Evolutionary conservation across 2,797 vertebrate genomes (phyloP).

Genomic region (Podarcis siculus): DNA sequence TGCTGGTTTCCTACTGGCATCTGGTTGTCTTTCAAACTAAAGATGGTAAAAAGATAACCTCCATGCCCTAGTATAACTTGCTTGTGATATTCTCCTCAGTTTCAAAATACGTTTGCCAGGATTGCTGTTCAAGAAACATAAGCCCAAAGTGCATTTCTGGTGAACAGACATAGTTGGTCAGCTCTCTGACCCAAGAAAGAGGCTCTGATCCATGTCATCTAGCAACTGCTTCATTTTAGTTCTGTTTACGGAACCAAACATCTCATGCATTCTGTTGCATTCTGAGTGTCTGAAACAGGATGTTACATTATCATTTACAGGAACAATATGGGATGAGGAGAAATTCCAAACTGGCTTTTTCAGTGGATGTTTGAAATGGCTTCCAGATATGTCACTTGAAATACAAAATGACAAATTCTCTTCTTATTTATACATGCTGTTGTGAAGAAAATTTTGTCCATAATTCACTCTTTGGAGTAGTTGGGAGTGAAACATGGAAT

Average conservation of each 20-base stretch:
- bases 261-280: background rate
- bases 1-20: too few relatives aligned
- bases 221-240: conserved; percentile 14
- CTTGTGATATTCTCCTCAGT: background rate
- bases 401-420: background rate
- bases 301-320: background rate
- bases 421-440: conserved; percentile 7
- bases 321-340: background rate
- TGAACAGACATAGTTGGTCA: background rate
- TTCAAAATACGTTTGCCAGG: background rate
- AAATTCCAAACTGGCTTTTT: conserved; percentile 9
- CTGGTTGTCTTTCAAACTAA: background rate
- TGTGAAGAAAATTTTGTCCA: background rate
- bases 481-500: background rate
- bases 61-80: background rate
- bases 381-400: conserved; percentile 6
- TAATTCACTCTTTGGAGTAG: background rate
- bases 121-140: background rate
- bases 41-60: background rate
- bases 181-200: background rate
- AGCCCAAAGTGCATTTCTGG: too few relatives aligned
- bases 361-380: conserved; percentile 5
- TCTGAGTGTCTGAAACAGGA: background rate
- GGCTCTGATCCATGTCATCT: background rate
- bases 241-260: conserved; percentile 8